These are phyloP conservation scores for Corynorhinus townsendii DNA, from an alignment of 2,113 vertebrate genomes.

Conservation along the genomic window DNA sequence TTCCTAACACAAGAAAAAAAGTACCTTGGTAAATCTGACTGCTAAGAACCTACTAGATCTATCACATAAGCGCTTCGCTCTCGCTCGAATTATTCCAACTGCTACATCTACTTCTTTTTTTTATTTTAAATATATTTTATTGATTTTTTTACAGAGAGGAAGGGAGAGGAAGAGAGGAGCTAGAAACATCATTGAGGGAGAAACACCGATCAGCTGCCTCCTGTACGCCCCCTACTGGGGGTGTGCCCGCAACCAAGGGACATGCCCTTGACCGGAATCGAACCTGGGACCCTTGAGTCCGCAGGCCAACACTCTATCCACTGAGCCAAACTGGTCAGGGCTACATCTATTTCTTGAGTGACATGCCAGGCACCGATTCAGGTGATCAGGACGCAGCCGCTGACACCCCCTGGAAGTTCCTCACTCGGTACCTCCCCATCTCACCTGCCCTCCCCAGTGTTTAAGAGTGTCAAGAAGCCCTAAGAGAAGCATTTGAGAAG, in stretches of 20 bases:
- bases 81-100: not conserved
- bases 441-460: not conserved
- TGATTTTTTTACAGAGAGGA: too few species aligned
- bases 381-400: not conserved
- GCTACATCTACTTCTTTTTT: not conserved
- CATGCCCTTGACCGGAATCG: too few species aligned
- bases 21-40: not conserved
- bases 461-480: not conserved
- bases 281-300: too few species aligned
- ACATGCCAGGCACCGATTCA: accelerated
- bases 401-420: not conserved
- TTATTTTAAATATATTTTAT: too few species aligned
- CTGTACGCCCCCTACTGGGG: too few species aligned
- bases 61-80: not conserved
- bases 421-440: not conserved
- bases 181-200: too few species aligned
- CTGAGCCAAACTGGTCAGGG: too few species aligned
- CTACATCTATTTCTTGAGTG: not conserved
- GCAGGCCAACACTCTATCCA: too few species aligned
- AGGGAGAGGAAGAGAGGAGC: too few species aligned
- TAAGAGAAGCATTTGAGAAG: not conserved
- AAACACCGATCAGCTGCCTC: too few species aligned
- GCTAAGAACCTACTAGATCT: not conserved
- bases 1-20: not conserved
- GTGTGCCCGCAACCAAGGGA: too few species aligned